Base-by-base conservation (phyloP, 2,113 vertebrate species). In the Callocephalon fimbriatum region DNA sequence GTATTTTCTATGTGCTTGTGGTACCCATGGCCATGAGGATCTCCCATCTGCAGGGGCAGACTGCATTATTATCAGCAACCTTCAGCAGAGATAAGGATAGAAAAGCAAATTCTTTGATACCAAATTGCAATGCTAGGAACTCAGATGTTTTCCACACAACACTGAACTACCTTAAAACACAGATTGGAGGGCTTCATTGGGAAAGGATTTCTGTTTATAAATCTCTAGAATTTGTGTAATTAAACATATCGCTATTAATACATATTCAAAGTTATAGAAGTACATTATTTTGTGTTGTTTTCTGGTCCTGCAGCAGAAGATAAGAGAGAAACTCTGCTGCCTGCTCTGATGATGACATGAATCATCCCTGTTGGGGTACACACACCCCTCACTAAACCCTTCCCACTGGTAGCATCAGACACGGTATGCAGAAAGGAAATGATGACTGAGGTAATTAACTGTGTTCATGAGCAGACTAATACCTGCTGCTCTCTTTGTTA, bases 1-100 rank as follows among this genome's bases (percentile, higher is more conserved):
- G 38, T 45, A 35, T 6, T 53, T 22, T 63, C 9, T 10, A 8
- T 22, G 32, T 47, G 37, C 15, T 22, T 3, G 2, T n/a, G 40
- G 21, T 29, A 27, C 40, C n/a, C 1, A 0, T 1, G 2, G 42
- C 67, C 6, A 2, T 3, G 38, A 59, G 63, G 35, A 32, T 2
- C 15, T 88, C 38, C 44, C 44, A 48, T 47, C 17, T 4, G 35
- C 0, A 0, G 11, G 19, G 7, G 17, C 38, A 3, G 2, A 31
- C 7, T 8, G 21, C 37, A 13, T 3, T 0, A 0, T 31, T 45
- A 32, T 4, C 1, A 1, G 40, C 32, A 27, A 7, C 7, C 20
- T 20, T 38, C 27, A 6, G 63, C 50, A 47, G n/a, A 44, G 27
- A 62, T 38, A 13, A 31, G 0, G 3, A 31, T 6, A 17, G 27